Base-by-base conservation (phyloP, 2,113 vertebrate species). In the Corydoras sp. region DNA sequence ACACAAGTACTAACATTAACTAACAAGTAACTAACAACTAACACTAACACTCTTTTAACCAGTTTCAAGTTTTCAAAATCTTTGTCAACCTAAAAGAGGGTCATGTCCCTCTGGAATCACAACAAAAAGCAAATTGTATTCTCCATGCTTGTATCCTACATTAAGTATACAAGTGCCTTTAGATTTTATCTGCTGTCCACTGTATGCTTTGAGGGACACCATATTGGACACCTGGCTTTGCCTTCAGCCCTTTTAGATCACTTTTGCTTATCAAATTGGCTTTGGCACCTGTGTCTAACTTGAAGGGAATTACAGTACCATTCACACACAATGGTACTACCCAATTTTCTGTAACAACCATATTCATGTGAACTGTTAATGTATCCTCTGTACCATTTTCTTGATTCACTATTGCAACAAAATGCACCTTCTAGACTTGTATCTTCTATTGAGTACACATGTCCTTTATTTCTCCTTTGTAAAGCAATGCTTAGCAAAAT, bases 201-300 rank as follows among this genome's bases (percentile, higher is more conserved):
- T 71, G 29, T 76, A 68, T 10, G 32, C 74, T 55, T 65, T 72
- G 10, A 67, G 74, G 9, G 15, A n/a, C 18, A 24, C 18, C 18
- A 24, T 24, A 24, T 24, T n/a, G 35, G 15, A 71, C 63, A 0
- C n/a, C 2, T 7, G 69, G 60, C 59, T 66, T 79, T 4, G 15
- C 58, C 24, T 68, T 76, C 50, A 63, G 64, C 32, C 59, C 32
- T 69, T 2, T 65, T 43, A 72, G n/a, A 13, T 76, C 68, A 49
- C 11, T 2, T n/a, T 58, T 32, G 2, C 18, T 61, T 5, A 76
- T 79, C 35, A 76, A 10, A 62, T 76, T 70, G 31, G 59, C 65
- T 43, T 79, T 79, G 56, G 77, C 77, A 13, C 60, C 73, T 15
- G 65, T 71, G 30, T 73, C 35, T 8, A 77, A 43, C 56, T 77